These are phyloP conservation scores for Apamea sordens DNA, from an alignment of 2,888 invertebrate species.

Conservation along the genomic window DNA sequence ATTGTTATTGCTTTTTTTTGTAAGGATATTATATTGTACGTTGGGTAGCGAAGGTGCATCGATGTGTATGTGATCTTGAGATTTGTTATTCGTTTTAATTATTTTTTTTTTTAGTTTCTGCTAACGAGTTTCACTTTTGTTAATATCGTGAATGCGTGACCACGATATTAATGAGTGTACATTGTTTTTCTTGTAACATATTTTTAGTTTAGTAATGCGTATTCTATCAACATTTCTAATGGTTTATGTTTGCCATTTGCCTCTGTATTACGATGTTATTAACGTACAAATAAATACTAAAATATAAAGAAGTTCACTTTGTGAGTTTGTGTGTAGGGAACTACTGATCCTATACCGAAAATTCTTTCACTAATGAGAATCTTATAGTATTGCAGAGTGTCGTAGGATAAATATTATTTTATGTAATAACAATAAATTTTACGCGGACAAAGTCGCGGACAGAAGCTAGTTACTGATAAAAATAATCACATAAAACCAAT, in stretches of 20 bases:
- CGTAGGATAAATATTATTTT: no score
- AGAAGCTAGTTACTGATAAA: no score
- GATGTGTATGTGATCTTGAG: background rate
- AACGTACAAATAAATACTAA: no score
- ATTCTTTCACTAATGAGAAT: no score
- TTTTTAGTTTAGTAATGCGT: background rate
- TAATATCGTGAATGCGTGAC: background rate
- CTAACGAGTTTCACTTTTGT: background rate
- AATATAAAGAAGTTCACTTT: no score
- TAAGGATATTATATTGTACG: background rate
- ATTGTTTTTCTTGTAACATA: background rate
- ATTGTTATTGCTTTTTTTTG: conserved; percentile 30
- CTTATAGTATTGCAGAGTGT: no score
- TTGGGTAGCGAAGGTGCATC: conserved; percentile 2
- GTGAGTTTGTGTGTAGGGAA: no score
- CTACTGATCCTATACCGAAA: no score
- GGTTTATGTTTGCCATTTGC: background rate
- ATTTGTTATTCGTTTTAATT: background rate
- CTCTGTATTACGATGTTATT: background rate
- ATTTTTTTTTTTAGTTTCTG: background rate
- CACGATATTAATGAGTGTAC: background rate
- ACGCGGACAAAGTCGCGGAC: no score
- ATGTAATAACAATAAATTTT: no score
- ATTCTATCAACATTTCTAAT: background rate
- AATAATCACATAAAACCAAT: no score